Evolutionary conservation across 2,888 invertebrate genomes (phyloP).

Genomic region (Griposia aprilina): DNA sequence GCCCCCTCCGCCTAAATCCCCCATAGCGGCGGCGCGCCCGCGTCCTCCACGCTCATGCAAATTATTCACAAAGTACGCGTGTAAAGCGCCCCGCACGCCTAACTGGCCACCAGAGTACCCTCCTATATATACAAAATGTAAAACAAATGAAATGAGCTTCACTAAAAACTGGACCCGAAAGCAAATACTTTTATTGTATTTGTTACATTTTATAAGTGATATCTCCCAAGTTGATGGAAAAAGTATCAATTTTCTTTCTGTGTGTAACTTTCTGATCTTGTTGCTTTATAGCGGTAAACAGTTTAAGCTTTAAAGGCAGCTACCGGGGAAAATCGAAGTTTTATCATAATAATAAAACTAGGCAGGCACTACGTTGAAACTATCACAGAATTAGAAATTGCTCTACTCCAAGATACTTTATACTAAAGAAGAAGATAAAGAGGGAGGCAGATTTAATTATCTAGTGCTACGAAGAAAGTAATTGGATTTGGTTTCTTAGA

Average conservation of each 20-base stretch:
- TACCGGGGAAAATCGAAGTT: constrained; percentile 43
- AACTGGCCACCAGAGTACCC: constrained; percentile 78
- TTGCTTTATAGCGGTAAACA: constrained; percentile 54
- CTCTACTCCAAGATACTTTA: constrained; percentile 21
- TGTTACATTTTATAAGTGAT: constrained; percentile 38
- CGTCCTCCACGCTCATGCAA: constrained; percentile 77
- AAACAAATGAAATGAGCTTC: constrained; percentile 70
- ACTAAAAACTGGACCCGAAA: constrained; percentile 60
- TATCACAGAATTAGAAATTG: constrained; percentile 37
- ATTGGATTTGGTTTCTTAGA: constrained; percentile 64
- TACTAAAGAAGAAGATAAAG: constrained; percentile 20
- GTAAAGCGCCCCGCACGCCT: constrained; percentile 77
- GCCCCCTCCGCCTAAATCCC: constrained; percentile 67
- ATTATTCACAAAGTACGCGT: constrained; percentile 84
- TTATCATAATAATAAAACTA: constrained; percentile 57
- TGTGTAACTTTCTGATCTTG: constrained; percentile 52
- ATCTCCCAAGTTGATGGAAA: constrained; percentile 37
- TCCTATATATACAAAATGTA: constrained; percentile 73
- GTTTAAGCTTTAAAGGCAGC: constrained; percentile 48
- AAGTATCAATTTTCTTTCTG: constrained; percentile 51
- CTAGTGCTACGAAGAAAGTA: constrained; percentile 50
- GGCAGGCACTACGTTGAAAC: constrained; percentile 29
- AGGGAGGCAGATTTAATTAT: constrained; percentile 51
- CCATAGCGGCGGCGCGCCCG: constrained; percentile 53
- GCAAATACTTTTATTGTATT: constrained; percentile 60